Conservation (phyloP, 2,113 vertebrate species). For the Tupaia chinensis region DNA sequence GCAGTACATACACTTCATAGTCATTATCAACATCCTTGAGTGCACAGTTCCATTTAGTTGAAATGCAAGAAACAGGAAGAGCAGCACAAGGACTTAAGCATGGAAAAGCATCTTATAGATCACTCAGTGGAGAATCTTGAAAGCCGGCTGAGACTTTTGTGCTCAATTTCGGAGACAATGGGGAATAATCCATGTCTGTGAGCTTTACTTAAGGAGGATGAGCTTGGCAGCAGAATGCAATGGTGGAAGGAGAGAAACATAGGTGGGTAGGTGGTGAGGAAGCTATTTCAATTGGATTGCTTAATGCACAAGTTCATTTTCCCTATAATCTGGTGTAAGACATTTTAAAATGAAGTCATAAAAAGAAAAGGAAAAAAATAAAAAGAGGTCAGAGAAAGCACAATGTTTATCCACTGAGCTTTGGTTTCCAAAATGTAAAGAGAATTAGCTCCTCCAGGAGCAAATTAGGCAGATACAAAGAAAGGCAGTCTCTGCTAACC, state of each 20-base stretch:
- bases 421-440: conserved; percentile 44
- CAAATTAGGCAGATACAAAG: conserved; percentile 52
- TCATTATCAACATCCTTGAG: neutral
- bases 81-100: neutral
- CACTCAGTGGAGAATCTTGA: neutral
- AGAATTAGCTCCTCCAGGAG: conserved; percentile 45
- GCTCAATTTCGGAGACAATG: neutral
- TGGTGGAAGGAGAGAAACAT: neutral
- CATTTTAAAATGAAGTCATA: conserved; percentile 22
- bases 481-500: neutral
- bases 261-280: neutral
- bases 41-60: neutral
- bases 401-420: neutral
- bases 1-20: no score
- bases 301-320: neutral
- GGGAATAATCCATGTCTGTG: neutral
- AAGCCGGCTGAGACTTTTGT: neutral
- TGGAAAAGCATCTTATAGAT: neutral
- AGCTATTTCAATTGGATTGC: neutral
- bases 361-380: neutral
- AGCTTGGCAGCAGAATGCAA: neutral
- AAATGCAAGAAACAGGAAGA: neutral
- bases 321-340: neutral
- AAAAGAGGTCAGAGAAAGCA: neutral
- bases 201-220: neutral